Conservation (phyloP, 2,113 vertebrate genomes). For the Stegastes partitus region DNA sequence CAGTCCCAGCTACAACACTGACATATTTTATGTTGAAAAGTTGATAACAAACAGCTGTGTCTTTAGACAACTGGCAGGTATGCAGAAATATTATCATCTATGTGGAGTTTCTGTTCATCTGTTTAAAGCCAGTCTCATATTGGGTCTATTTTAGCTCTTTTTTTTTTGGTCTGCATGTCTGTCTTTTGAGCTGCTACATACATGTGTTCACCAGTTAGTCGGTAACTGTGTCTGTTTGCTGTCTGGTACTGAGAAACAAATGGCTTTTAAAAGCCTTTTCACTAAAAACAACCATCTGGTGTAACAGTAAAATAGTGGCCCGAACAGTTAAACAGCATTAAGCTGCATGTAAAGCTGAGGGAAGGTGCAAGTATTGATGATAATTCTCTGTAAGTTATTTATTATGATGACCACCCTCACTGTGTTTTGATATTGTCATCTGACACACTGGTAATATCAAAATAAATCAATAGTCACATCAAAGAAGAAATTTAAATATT, state of each 20-base stretch:
- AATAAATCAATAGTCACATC: too few species aligned
- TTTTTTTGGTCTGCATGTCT: not conserved
- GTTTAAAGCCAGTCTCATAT: not conserved
- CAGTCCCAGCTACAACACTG: not conserved
- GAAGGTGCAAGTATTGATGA: too few species aligned
- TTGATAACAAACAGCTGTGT: not conserved
- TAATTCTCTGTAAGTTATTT: too few species aligned
- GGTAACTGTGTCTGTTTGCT: not conserved
- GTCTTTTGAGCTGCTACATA: not conserved
- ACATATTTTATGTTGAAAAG: not conserved
- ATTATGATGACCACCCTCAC: not conserved
- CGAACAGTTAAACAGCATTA: too few species aligned
- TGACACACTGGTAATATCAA: not conserved
- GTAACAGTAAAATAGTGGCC: too few species aligned
- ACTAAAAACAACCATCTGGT: too few species aligned
- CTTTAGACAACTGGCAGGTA: not conserved
- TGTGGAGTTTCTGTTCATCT: not conserved
- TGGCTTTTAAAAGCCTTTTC: not conserved
- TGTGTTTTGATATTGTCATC: not conserved
- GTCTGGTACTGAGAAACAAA: not conserved
- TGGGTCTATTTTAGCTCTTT: not conserved
- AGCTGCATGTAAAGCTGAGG: too few species aligned
- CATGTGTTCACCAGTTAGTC: too few species aligned
- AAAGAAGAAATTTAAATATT: too few species aligned
- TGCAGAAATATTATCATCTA: too few species aligned